Evolutionary conservation across 2,113 vertebrate genomes (phyloP).

Genomic region (Trochalopteron elliotii): DNA sequence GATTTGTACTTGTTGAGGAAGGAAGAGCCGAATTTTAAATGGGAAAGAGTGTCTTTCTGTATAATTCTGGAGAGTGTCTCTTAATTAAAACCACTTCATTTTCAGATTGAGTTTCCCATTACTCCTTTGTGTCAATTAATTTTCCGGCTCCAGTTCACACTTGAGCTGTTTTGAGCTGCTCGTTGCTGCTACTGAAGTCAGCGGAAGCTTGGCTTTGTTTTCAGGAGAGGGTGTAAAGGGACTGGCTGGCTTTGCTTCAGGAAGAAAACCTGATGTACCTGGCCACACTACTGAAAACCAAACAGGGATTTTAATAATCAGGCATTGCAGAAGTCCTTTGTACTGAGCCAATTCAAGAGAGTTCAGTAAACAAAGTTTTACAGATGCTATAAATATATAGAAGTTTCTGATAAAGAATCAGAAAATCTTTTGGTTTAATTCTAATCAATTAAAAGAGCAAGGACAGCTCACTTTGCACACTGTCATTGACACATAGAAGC

Average conservation of each 20-base stretch:
- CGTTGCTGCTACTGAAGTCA: neutral
- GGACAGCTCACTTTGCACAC: neutral
- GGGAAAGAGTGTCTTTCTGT: neutral
- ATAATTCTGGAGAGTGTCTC: neutral
- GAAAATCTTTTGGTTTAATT: neutral
- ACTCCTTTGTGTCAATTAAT: constrained; percentile 8
- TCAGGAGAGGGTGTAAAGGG: neutral
- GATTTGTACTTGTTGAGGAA: neutral
- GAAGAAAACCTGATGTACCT: neutral
- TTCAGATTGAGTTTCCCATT: constrained; percentile 14
- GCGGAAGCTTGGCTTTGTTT: neutral
- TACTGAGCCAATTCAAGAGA: neutral
- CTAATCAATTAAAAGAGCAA: neutral
- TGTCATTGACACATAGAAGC: neutral
- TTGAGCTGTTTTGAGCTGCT: neutral
- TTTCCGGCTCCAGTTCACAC: neutral
- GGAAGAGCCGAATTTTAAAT: constrained; percentile 27
- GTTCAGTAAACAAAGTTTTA: neutral
- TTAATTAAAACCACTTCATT: constrained; percentile 47
- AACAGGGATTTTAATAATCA: neutral
- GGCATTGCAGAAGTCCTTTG: neutral
- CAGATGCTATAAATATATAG: neutral
- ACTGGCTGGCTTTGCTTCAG: neutral
- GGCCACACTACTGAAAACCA: neutral
- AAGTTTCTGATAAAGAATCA: neutral